Evolutionary conservation across 1,140 invertebrate species (phyloP).

Genomic region (Drosophila paulistorum): DNA sequence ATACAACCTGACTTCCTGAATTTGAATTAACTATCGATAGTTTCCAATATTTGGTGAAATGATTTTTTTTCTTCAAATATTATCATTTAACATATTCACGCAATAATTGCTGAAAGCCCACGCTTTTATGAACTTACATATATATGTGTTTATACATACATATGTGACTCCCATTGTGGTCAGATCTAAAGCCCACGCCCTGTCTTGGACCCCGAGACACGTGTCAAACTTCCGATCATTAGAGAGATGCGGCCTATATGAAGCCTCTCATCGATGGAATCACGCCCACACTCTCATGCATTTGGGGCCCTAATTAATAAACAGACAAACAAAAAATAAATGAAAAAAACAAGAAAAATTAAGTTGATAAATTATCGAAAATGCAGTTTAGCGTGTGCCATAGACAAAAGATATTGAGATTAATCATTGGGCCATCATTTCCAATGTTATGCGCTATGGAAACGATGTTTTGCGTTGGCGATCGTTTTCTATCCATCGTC

Average conservation of each 20-base stretch:
- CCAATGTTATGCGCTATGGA: constrained; percentile 8
- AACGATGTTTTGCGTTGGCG: constrained; percentile 59
- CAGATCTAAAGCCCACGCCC: constrained; percentile 48
- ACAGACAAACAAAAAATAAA: constrained; percentile 63
- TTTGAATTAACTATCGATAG: constrained; percentile 15
- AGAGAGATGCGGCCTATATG: constrained; percentile 37
- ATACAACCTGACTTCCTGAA: constrained; percentile 41
- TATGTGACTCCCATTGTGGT: neutral
- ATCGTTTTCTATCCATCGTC: constrained; percentile 36
- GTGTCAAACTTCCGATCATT: constrained; percentile 80
- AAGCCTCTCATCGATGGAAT: constrained; percentile 24
- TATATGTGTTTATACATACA: too few relatives aligned
- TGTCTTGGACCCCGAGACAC: constrained; percentile 43
- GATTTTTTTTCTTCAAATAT: constrained; percentile 62
- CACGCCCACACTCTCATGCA: constrained; percentile 53
- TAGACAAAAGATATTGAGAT: constrained; percentile 73
- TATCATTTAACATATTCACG: constrained; percentile 79
- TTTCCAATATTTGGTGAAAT: constrained; percentile 56
- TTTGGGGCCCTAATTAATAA: constrained; percentile 68
- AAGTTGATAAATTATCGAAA: constrained; percentile 75
- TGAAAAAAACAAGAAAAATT: constrained; percentile 28
- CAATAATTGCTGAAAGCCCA: constrained; percentile 66
- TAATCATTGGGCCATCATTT: constrained; percentile 62
- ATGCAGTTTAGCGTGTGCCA: constrained; percentile 72
- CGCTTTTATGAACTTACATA: neutral